These are phyloP conservation scores for Enteromius argenteus DNA, from an alignment of 2,797 vertebrate species.

Conservation along the genomic window DNA sequence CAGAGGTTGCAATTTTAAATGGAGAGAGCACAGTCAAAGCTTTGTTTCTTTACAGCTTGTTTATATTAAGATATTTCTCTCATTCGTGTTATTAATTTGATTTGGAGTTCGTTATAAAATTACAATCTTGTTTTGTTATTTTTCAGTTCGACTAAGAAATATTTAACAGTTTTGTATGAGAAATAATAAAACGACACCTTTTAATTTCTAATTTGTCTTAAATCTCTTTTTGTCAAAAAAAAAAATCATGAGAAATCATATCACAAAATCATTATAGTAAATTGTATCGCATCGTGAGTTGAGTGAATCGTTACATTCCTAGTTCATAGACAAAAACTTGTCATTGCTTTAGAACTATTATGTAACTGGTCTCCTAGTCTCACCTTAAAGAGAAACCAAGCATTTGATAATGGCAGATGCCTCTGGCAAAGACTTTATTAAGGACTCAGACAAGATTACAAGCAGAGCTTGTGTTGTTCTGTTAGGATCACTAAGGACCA, in stretches of 20 bases:
- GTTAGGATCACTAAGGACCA: slow-evolving; percentile 20
- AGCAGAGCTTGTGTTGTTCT: slow-evolving; percentile 39
- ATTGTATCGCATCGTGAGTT: not conserved
- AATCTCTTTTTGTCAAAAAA: not conserved
- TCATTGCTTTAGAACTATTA: not conserved
- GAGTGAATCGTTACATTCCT: not conserved
- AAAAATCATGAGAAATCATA: not conserved
- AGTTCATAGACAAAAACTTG: not conserved
- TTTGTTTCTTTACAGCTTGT: no score
- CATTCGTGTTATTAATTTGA: no score
- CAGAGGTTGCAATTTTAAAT: no score
- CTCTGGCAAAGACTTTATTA: slow-evolving; percentile 32
- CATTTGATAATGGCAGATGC: not conserved
- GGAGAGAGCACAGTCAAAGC: no score
- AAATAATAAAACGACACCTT: not conserved
- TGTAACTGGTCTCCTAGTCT: not conserved
- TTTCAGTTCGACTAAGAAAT: not conserved
- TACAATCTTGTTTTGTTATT: not conserved
- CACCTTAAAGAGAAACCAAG: slow-evolving; percentile 34
- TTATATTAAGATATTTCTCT: no score
- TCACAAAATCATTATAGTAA: not conserved
- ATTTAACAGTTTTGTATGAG: not conserved
- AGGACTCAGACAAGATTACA: slow-evolving; percentile 23
- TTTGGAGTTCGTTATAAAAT: no score
- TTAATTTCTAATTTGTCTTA: not conserved